phyloP scores from a whole-genome alignment of 2,113 vertebrate species.

The Recurvirostra avosetta region DNA sequence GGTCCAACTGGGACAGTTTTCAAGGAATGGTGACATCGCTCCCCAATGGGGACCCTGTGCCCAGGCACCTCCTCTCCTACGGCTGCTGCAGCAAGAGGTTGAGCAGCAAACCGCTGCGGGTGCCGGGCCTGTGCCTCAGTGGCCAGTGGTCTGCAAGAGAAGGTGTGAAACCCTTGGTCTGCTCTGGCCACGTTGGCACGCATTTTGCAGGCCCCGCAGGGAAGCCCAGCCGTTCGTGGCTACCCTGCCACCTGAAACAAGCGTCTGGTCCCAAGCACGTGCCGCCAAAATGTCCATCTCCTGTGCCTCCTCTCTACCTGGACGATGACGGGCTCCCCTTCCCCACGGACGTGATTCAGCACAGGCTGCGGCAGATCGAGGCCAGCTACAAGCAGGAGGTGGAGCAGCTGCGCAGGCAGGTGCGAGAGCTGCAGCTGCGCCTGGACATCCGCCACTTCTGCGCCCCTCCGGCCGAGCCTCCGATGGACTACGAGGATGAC shows the following conservation, averaged over 20 bases:
- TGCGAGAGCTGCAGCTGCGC: slow-evolving; percentile 92
- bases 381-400: slow-evolving; percentile 97
- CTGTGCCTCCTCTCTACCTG: slow-evolving; percentile 85
- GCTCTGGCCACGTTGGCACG: slow-evolving; percentile 46
- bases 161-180: slow-evolving; percentile 46
- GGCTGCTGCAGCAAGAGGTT: slow-evolving; percentile 82
- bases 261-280: slow-evolving; percentile 71
- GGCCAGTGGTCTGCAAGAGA: slow-evolving; percentile 72
- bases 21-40: slow-evolving; percentile 88
- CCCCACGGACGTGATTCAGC: slow-evolving; percentile 93
- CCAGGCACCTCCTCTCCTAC: slow-evolving; percentile 78
- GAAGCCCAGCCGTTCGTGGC: slow-evolving; percentile 67
- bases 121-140: slow-evolving; percentile 72
- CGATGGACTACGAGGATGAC: slow-evolving; percentile 95
- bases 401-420: slow-evolving; percentile 92
- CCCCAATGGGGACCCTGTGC: slow-evolving; percentile 69
- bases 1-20: slow-evolving; percentile 91
- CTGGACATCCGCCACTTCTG: slow-evolving; percentile 92
- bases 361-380: slow-evolving; percentile 94
- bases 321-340: slow-evolving; percentile 96
- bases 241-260: slow-evolving; percentile 72
- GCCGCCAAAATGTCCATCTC: slow-evolving; percentile 78
- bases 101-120: slow-evolving; percentile 78
- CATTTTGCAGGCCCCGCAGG: slow-evolving; percentile 58
- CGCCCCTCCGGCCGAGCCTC: slow-evolving; percentile 87